phyloP scores from a whole-genome alignment of 2,888 invertebrate species.

The Lochmaea capreae region DNA sequence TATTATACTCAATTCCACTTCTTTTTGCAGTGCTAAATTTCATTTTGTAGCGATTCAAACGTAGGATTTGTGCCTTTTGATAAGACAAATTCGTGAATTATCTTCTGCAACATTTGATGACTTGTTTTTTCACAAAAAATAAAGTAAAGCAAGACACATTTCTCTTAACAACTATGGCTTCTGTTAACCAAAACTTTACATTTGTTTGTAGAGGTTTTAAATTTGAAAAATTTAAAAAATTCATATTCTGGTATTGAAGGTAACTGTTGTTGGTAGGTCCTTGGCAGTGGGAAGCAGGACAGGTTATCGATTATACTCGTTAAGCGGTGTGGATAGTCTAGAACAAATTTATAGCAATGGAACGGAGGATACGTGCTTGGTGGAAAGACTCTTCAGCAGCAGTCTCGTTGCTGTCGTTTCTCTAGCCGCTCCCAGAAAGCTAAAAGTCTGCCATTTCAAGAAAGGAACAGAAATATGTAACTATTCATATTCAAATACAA shows the following conservation, averaged over 20 bases:
- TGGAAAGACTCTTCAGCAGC: slow-evolving; percentile 96
- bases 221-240: no score
- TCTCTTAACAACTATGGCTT: no score
- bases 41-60: no score
- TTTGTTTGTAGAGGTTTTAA: no score
- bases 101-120: no score
- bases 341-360: slow-evolving; percentile 91
- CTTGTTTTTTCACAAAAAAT: no score
- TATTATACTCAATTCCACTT: no score
- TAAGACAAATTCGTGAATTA: no score
- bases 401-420: slow-evolving; percentile 96
- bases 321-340: slow-evolving; percentile 85
- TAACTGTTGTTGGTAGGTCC: slow-evolving; percentile 71
- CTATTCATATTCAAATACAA: slow-evolving; percentile 94
- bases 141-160: no score
- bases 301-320: slow-evolving; percentile 90
- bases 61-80: no score
- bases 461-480: slow-evolving; percentile 98
- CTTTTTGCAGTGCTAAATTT: no score
- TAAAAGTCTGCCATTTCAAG: slow-evolving; percentile 97
- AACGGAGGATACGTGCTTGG: slow-evolving; percentile 87
- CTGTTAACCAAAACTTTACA: no score
- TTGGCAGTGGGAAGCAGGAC: slow-evolving; percentile 92
- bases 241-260: background rate
- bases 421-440: slow-evolving; percentile 87